Percentiles rank a stretch among this genome's conserved stretches.
Evolutionary conservation across 2,113 vertebrate species (phyloP).

Genomic region (Thymallus thymallus): DNA sequence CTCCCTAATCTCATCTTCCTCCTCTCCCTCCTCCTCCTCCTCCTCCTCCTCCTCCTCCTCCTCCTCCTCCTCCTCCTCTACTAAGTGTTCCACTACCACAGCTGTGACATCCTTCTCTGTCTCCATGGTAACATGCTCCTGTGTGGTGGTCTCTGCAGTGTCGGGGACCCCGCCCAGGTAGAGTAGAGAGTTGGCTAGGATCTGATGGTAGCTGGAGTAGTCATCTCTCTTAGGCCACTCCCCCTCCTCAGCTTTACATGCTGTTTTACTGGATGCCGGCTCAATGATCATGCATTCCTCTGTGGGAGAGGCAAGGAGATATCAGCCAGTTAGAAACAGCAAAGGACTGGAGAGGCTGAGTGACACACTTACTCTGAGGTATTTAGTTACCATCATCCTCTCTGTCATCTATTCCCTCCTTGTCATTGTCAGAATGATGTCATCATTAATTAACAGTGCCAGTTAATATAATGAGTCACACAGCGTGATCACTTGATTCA

Average conservation of each 20-base stretch:
- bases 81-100: slow-evolving; percentile 9
- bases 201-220: slow-evolving; percentile 80
- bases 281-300: slow-evolving; percentile 73
- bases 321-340: slow-evolving; percentile 1
- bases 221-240: slow-evolving; percentile 43
- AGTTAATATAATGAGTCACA: too few species aligned
- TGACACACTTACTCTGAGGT: too few species aligned
- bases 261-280: slow-evolving; percentile 28
- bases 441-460: too few species aligned
- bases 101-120: slow-evolving; percentile 45
- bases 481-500: too few species aligned
- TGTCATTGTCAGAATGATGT: too few species aligned
- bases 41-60: slow-evolving; percentile 42
- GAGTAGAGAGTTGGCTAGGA: slow-evolving; percentile 86
- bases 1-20: slow-evolving; percentile 38
- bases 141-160: slow-evolving; percentile 50
- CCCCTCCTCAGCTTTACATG: slow-evolving; percentile 31
- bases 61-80: slow-evolving; percentile 63
- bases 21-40: slow-evolving; percentile 36
- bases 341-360: not conserved
- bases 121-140: slow-evolving; percentile 55
- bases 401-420: too few species aligned
- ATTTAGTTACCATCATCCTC: too few species aligned
- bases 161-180: slow-evolving; percentile 80
- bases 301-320: slow-evolving; percentile 34